Conservation (phyloP, 2,888 invertebrate genomes). For the Myopa testacea region DNA sequence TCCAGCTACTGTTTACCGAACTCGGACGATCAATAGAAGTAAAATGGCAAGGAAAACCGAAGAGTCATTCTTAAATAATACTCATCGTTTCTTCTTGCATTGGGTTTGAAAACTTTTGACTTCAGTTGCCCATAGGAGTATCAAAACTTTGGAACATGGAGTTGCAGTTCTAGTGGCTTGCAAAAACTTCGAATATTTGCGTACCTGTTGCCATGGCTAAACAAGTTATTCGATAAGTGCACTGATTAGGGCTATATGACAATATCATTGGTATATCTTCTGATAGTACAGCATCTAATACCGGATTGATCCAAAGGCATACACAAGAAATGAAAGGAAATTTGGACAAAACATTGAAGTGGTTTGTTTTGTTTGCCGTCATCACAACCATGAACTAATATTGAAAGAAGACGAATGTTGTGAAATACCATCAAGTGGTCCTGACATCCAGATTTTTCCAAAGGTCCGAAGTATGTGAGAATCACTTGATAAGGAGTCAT, state of each 20-base stretch:
- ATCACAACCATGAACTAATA: conserved; percentile 36
- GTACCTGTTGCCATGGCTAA: conserved; percentile 40
- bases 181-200: conserved; percentile 24
- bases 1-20: no score
- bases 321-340: conserved; percentile 37
- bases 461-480: no score
- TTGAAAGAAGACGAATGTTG: not conserved
- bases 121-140: conserved; percentile 36
- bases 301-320: conserved; percentile 38
- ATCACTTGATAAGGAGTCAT: no score
- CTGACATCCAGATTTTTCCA: no score
- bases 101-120: conserved; percentile 37
- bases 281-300: conserved; percentile 40
- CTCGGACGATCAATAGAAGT: conserved; percentile 10
- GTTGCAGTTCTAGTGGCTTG: conserved; percentile 24
- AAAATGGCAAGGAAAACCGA: conserved; percentile 15
- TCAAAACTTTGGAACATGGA: conserved; percentile 36
- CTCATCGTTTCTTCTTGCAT: conserved; percentile 35
- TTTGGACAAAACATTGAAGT: conserved; percentile 41
- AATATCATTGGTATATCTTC: conserved; percentile 40
- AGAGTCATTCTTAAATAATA: conserved; percentile 28
- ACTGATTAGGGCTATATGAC: conserved; percentile 38
- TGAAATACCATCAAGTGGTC: no score
- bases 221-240: conserved; percentile 40
- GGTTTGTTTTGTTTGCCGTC: conserved; percentile 34